Evolutionary conservation across 2,888 invertebrate species (phyloP), one percentile per base, ranked within the genome.

Genomic region (Azorinus chamasolen): DNA sequence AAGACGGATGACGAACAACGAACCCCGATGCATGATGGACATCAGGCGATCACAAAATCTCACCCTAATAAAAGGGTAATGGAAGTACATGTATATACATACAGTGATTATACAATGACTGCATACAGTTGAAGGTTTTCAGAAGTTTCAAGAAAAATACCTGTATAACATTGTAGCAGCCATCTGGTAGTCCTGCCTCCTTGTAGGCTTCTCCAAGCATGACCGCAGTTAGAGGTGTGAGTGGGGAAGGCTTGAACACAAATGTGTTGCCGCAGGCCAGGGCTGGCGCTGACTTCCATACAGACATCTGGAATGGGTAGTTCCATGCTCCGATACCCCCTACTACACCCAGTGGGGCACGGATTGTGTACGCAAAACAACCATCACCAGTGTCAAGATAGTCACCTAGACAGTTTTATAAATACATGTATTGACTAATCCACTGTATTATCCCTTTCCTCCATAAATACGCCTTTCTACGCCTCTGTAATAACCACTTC

Each of bases 241-340:
- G 91, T 45, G 93, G 94, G 12, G 94, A 94, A 12, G 95, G 95
- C 85, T 95, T 95, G 87, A 94, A 95, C 16, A 95, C 93, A 78
- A 95, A 89, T 1, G 94, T 90, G 83, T 95, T 95, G 22, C 95
- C 95, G 90, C 94, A 94, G 2, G 94, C 94, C 22, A 95, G 88
- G 0, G 94, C 94, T 8, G 94, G 94, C 1, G 94, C 93, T 1
- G 93, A 91, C 87, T 94, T 94, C 93, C 93, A 94, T 2, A 91
- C 75, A 2, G 93, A 93, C 89, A 94, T 94, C 86, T 93, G 94
- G 83, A 95, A 94, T 1, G 95, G 95, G 87, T 94, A 95, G 88
- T 95, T 95, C 95, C 95, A 95, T 1, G 95, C 95, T 4, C 94
- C 95, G 48, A 95, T 94, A 14, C 93, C 94, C 2, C 93, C 94